Base-by-base conservation (phyloP, 2,888 invertebrate species). In the Poecilobothrus nobilitatus region DNA sequence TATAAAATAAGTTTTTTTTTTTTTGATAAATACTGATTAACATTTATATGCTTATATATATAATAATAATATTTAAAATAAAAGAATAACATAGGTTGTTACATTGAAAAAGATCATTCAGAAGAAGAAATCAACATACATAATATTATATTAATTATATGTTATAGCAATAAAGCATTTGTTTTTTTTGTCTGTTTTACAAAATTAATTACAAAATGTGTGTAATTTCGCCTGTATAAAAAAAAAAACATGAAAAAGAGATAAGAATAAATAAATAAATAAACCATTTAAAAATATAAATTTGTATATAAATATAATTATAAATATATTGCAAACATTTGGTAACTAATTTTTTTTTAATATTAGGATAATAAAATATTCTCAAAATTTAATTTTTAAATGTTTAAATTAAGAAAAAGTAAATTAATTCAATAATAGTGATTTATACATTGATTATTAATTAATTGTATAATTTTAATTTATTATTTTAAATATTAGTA, bases 191-290 rank as follows among this genome's bases (percentile, higher is more conserved):
- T 53, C 18, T 53, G 53, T 53, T 53, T 53, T 53, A 53, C 53
- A 53, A 53, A 53, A 18, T 53, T 53, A 18, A 18, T 53, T 53
- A 53, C 53, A 53, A 53, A 53, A 53, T 15, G 27, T 53, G 53
- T 53, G 53, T 53, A 53, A 12, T 37, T 37, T 53, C 53, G 53
- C 53, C 53, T 53, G 53, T 53, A 18, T 53, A 53, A 12, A 53
- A 18, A 53, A 53, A 53, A 53, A 53, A 53, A 53, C n/a, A 53
- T 53, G 37, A 53, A 53, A 53, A 53, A 53, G 53, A 53, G 53
- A 53, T 9, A 27, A 27, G 27, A 41, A 41, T 12, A 41, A 41
- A 15, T 41, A 41, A 41, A 41, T 41, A 41, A 41, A 41, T 41
- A 41, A 12, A 27, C 27, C 27, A 27, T 27, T 27, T 27, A 27